phyloP scores from a whole-genome alignment of 2,797 vertebrate genomes.

The Tolypeutes matacus region DNA sequence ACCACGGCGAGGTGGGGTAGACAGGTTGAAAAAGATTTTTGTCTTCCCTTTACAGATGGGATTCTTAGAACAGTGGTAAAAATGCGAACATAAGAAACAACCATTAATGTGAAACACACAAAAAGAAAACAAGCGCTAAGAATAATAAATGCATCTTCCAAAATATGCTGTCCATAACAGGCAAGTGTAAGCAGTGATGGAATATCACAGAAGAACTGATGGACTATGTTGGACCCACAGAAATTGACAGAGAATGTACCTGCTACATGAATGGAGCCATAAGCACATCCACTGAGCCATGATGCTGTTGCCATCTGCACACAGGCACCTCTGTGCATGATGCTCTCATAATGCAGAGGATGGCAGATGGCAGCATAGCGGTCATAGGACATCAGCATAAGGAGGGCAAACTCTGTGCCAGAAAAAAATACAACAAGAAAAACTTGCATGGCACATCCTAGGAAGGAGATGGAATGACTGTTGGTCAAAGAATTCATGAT shows the following conservation, averaged over 20 bases:
- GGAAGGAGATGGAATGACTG: too few relatives aligned
- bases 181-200: constrained; percentile 38
- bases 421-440: too few relatives aligned
- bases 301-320: too few relatives aligned
- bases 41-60: not conserved
- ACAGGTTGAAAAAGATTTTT: not conserved
- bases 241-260: constrained; percentile 36
- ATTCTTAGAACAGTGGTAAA: constrained; percentile 58
- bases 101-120: not conserved
- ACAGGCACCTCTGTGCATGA: too few relatives aligned
- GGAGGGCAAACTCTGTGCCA: too few relatives aligned
- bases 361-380: too few relatives aligned
- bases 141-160: not conserved
- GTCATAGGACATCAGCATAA: too few relatives aligned
- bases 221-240: not conserved
- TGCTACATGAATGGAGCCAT: not conserved
- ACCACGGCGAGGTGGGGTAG: not conserved
- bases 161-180: constrained; percentile 12
- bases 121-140: not conserved
- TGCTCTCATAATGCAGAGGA: too few relatives aligned
- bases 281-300: not conserved
- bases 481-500: too few relatives aligned
- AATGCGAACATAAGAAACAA: constrained; percentile 51
- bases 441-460: too few relatives aligned
- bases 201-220: constrained; percentile 57